Evolutionary conservation across 2,113 vertebrate species (phyloP), one percentile per base, ranked within the genome.

Genomic region (Calyptomena viridis): DNA sequence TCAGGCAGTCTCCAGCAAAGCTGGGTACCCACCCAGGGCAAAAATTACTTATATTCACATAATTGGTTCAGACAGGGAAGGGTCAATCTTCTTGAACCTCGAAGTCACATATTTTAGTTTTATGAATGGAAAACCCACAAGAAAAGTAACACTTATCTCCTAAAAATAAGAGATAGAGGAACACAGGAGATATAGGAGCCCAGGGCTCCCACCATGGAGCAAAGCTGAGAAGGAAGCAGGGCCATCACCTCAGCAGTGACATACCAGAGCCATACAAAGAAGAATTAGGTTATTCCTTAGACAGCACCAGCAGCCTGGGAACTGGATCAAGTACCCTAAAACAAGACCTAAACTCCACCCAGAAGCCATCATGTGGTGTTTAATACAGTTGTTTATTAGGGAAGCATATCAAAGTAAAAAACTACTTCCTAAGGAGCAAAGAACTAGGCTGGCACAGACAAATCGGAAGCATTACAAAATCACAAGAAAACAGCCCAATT

Each of bases 401-500:
- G 24, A 90, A 71, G 35, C 35, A 94, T 46, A 84, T 91, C 67
- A 84, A 81, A 88, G 73, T 5, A 69, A 56, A 84, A 81, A 77
- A 76, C 15, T 22, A 15, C 60, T 90, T 88, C 68, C 82, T 42
- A 62, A 67, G 72, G 56, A 94, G 39, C 68, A 64, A 78, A 95
- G 66, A 90, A 53, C 20, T 22, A 39, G 46, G 16, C 44, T 88
- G 68, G 63, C 67, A 71, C 23, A 73, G 39, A 52, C 37, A 82
- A 85, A 92, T 14, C 59, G 77, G 64, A 94, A 90, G 68, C 37
- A 78, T 83, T 79, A 80, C 19, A 87, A 91, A 94, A 92, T 75
- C 64, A 88, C 23, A 42, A 44, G 10, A 71, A 89, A 77, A 47
- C 14, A 89, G 22, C 24, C 35, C 77, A 67, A 42, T 84, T 80